Conservation (phyloP, 2,113 vertebrate genomes). For the Prunella fulvescens region DNA sequence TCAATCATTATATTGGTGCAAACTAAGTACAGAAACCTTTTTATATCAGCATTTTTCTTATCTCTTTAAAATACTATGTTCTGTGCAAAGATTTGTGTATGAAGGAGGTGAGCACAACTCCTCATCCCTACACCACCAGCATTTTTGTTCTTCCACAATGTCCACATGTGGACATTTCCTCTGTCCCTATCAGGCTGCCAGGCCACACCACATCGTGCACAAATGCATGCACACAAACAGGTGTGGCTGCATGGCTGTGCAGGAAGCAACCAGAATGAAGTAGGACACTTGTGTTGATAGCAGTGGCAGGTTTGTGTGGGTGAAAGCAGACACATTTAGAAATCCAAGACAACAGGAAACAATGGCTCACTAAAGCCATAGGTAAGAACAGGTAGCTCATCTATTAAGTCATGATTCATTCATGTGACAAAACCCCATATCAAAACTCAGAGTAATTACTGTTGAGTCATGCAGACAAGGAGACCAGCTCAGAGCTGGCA, state of each 20-base stretch:
- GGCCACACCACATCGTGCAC: accelerated
- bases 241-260: not conserved
- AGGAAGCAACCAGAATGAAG: not conserved
- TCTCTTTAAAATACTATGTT: not conserved
- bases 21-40: not conserved
- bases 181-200: not conserved
- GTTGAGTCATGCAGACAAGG: not conserved
- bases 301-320: not conserved
- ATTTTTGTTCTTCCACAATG: not conserved
- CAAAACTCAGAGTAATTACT: not conserved
- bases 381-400: not conserved
- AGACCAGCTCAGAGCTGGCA: not conserved
- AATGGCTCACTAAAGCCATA: not conserved
- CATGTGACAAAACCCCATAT: not conserved
- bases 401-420: not conserved
- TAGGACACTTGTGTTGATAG: not conserved
- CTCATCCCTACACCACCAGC: not conserved
- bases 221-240: not conserved
- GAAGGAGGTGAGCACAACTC: not conserved
- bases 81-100: not conserved
- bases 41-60: not conserved
- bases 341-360: conserved; percentile 5
- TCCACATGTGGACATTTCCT: accelerated
- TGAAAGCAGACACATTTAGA: not conserved
- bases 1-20: not conserved